A percentile compares a stretch with the other conserved stretches of the same genome.
Conservation (phyloP, 2,888 invertebrate species). For the Eupithecia subfuscata region DNA sequence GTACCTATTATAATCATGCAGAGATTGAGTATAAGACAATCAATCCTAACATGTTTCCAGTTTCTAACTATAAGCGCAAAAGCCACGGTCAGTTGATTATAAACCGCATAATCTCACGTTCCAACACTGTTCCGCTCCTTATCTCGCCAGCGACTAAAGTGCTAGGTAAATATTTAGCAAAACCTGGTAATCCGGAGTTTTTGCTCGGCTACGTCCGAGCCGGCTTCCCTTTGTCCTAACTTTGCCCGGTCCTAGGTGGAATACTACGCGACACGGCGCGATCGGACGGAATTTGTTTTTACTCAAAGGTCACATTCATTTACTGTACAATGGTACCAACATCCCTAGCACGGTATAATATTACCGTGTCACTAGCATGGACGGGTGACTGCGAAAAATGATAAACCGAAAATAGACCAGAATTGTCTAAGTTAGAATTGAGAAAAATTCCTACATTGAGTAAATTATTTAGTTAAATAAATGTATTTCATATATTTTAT, state of each 20-base stretch:
- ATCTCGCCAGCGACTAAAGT: constrained; percentile 55
- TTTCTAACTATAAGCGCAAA: background rate
- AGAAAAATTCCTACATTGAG: background rate
- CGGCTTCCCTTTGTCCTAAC: constrained; percentile 65
- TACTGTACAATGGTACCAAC: background rate
- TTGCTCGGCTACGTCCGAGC: constrained; percentile 53
- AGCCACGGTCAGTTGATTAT: constrained; percentile 6
- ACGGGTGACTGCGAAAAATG: too few species aligned
- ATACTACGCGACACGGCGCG: constrained; percentile 14
- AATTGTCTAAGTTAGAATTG: too few species aligned
- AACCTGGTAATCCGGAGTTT: constrained; percentile 73
- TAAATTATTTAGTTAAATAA: too few species aligned
- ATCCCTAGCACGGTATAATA: too few species aligned
- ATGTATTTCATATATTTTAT: too few species aligned
- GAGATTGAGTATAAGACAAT: background rate
- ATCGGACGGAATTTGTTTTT: background rate
- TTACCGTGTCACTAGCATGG: too few species aligned
- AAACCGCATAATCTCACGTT: constrained; percentile 24
- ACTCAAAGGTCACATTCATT: background rate
- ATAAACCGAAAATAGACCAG: too few species aligned
- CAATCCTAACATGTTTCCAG: background rate
- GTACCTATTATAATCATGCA: background rate
- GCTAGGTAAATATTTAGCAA: constrained; percentile 75
- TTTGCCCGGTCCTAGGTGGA: constrained; percentile 44
- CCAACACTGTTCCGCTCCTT: constrained; percentile 37